Evolutionary conservation across 2,797 vertebrate species (phyloP), one percentile per base, ranked within the genome.

Genomic region (Myotis findleyi): DNA sequence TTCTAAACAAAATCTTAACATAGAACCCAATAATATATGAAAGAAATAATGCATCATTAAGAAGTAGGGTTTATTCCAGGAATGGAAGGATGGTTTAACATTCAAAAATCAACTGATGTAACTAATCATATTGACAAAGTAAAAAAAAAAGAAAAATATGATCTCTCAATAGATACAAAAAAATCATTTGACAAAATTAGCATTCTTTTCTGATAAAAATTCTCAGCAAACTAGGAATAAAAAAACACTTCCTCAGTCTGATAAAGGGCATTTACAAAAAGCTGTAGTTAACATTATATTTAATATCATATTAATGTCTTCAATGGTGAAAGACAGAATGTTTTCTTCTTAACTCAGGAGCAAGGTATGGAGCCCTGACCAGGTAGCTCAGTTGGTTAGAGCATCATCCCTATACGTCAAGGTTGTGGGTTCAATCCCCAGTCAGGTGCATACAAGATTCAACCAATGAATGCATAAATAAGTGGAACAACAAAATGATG

Each of bases 261-360:
- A 73, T 64, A 77, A 88, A 91, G 49, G 21, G 47, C 9, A 71
- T 57, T 88, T 75, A 59, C 36, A 16, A 86, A 85, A 91, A 93
- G 25, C 71, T 64, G 76, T 59, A 27, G 25, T 59, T 59, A 59
- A 59, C 27, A 27, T 59, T 25, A 88, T 17, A 59, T 87, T 77
- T 87, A 82, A 49, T 66, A 66, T 82, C 18, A 68, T 55, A 79
- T 55, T 51, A 89, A 33, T 89, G 64, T 79, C 47, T 55, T 79
- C 30, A 75, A 55, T 33, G 49, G 25, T 36, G 16, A 68, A 90
- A 84, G 11, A 80, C 62, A 27, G 47, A 87, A 83, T 55, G 41
- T 21, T 16, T 80, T 75, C 38, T 21, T 84, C 27, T 49, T 66
- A 77, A 62, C 72, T 91, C 1, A 84, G 72, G 51, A 66, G 30